These are phyloP conservation scores for Spheniscus mendiculus DNA, from an alignment of 2,113 vertebrate genomes.

Conservation along the genomic window DNA sequence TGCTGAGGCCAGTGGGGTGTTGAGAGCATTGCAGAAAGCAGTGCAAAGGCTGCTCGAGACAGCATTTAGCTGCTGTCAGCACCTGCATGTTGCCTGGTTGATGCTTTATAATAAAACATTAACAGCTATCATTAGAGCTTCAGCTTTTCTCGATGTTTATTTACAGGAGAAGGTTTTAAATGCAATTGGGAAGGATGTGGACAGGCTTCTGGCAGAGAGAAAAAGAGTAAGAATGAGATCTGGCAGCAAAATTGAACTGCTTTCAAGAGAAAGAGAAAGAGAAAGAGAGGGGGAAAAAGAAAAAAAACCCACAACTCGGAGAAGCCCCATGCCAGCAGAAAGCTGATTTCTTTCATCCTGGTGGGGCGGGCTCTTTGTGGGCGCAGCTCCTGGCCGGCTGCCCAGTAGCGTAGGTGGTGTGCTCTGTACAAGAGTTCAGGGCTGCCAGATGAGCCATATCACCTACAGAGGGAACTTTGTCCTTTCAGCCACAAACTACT, in stretches of 20 bases:
- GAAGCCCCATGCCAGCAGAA: background rate
- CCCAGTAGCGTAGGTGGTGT: conserved; percentile 48
- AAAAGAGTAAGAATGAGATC: background rate
- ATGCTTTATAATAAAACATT: background rate
- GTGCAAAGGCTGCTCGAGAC: background rate
- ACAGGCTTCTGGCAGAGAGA: background rate
- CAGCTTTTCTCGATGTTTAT: background rate
- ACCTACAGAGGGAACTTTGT: conserved; percentile 53
- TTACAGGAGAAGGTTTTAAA: background rate
- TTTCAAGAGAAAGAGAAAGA: background rate
- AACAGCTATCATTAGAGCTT: background rate
- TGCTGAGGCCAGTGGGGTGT: background rate
- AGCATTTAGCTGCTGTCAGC: background rate
- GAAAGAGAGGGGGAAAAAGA: background rate
- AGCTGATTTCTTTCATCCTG: background rate
- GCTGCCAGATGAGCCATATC: conserved; percentile 39
- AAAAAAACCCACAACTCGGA: background rate
- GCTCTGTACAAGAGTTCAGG: conserved; percentile 55
- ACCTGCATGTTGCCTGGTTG: background rate
- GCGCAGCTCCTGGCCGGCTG: background rate
- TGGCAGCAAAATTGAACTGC: background rate
- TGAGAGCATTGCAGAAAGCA: background rate
- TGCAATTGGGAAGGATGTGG: background rate
- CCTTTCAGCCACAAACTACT: background rate
- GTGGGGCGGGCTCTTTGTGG: background rate